Evolutionary conservation across 53 echinoderm and acorn worm species (phyloP).

Genomic region (Hippasteria phrygiana): DNA sequence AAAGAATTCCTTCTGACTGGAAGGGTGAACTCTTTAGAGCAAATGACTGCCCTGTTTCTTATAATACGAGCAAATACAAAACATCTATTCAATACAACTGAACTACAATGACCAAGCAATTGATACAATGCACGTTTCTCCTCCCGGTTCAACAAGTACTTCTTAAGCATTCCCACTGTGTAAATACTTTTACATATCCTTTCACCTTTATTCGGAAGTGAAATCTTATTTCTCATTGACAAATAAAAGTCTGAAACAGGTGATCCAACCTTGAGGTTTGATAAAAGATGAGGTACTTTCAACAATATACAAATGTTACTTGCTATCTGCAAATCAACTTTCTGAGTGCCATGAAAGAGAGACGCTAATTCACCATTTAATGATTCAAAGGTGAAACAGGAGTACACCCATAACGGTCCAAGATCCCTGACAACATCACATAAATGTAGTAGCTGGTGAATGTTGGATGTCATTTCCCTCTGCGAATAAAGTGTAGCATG

Average conservation of each 20-base stretch:
- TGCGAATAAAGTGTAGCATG: conserved; percentile 44
- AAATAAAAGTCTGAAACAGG: not conserved
- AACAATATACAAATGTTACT: too few species aligned
- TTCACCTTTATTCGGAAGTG: not conserved
- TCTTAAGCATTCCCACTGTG: not conserved
- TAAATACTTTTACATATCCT: not conserved
- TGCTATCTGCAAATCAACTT: too few species aligned
- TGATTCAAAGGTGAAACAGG: conserved; percentile 59
- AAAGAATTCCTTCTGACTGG: not conserved
- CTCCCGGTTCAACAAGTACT: not conserved
- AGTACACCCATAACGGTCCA: conserved; percentile 62
- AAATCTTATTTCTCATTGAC: not conserved
- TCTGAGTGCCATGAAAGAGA: conserved; percentile 59
- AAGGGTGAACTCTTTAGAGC: not conserved
- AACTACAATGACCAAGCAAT: too few species aligned
- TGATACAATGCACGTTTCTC: not conserved
- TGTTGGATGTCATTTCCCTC: conserved; percentile 41
- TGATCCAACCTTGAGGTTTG: too few species aligned
- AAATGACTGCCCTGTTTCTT: not conserved
- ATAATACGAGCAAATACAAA: not conserved
- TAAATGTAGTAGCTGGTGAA: conserved; percentile 60
- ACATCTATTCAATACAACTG: not conserved
- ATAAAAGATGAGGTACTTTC: too few species aligned
- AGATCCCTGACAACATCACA: conserved; percentile 38
- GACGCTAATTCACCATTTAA: conserved; percentile 44